phyloP scores from a whole-genome alignment of 2,888 invertebrate genomes.

The Teleogryllus oceanicus region DNA sequence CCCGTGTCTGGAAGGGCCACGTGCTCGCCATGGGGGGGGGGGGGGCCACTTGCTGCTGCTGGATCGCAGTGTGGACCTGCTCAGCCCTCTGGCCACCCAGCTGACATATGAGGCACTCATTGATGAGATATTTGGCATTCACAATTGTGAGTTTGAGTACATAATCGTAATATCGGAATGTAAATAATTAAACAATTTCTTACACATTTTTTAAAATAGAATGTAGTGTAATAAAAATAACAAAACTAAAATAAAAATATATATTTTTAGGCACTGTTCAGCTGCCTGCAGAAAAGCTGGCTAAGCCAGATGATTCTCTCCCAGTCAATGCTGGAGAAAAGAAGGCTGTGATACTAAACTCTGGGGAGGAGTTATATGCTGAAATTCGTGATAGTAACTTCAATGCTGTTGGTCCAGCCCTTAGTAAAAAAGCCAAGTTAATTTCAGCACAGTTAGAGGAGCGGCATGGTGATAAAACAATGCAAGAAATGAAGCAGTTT shows the following conservation, averaged over 20 bases:
- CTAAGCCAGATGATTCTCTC: slow-evolving; percentile 60
- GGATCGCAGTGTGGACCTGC: slow-evolving; percentile 86
- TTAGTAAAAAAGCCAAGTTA: slow-evolving; percentile 81
- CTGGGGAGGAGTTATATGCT: slow-evolving; percentile 80
- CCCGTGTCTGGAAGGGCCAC: slow-evolving; percentile 82
- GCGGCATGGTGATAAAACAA: slow-evolving; percentile 77
- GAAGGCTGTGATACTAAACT: slow-evolving; percentile 77
- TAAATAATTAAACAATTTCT: background rate
- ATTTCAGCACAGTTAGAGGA: slow-evolving; percentile 84
- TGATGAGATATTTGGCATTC: slow-evolving; percentile 90
- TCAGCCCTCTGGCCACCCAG: slow-evolving; percentile 90
- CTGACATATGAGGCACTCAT: slow-evolving; percentile 96
- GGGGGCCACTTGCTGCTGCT: slow-evolving; percentile 86
- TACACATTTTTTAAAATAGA: background rate
- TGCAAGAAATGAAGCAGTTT: slow-evolving; percentile 93
- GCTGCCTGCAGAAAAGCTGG: slow-evolving; percentile 82
- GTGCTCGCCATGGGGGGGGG: slow-evolving; percentile 85
- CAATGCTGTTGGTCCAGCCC: slow-evolving; percentile 78
- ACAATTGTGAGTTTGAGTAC: slow-evolving; percentile 53
- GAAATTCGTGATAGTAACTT: slow-evolving; percentile 92
- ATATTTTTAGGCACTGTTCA: slow-evolving; percentile 63
- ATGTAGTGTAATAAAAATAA: background rate
- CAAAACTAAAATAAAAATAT: background rate
- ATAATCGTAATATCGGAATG: background rate
- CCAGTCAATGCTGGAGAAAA: slow-evolving; percentile 62